Percentiles rank a stretch among this genome's conserved stretches.
phyloP scores from a whole-genome alignment of 2,797 vertebrate species.

The Ceryle rudis region DNA sequence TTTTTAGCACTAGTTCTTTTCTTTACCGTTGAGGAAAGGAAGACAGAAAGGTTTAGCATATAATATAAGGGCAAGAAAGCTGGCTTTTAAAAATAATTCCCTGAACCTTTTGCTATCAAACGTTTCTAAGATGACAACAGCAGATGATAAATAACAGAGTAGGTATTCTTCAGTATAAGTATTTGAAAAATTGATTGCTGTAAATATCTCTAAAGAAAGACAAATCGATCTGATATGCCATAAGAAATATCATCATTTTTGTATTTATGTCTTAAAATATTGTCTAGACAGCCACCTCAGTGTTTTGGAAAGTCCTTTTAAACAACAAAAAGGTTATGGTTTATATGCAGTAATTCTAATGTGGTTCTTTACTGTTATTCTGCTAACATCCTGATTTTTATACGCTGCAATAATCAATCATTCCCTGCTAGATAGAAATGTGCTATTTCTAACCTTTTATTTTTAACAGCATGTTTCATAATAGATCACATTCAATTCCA shows the following conservation, averaged over 20 bases:
- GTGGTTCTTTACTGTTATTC: background rate
- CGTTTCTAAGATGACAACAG: background rate
- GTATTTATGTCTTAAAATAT: conserved; percentile 36
- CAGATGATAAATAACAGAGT: background rate
- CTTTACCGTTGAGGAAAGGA: background rate
- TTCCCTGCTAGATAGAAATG: conserved; percentile 50
- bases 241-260: background rate
- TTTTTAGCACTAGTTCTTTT: background rate
- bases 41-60: background rate
- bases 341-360: background rate
- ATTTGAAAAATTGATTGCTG: background rate
- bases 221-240: background rate
- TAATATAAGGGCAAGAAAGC: background rate
- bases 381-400: conserved; percentile 38
- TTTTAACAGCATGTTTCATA: conserved; percentile 71
- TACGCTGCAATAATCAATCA: conserved; percentile 60
- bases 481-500: conserved; percentile 66
- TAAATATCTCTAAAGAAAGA: conserved; percentile 3
- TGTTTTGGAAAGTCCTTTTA: conserved; percentile 18
- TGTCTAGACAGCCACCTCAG: background rate
- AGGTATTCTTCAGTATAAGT: background rate
- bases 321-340: background rate
- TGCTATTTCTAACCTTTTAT: conserved; percentile 69
- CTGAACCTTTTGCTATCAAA: background rate
- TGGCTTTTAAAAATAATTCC: background rate